Conservation (phyloP, 2,113 vertebrate species). For the Rousettus leschenaultii region DNA sequence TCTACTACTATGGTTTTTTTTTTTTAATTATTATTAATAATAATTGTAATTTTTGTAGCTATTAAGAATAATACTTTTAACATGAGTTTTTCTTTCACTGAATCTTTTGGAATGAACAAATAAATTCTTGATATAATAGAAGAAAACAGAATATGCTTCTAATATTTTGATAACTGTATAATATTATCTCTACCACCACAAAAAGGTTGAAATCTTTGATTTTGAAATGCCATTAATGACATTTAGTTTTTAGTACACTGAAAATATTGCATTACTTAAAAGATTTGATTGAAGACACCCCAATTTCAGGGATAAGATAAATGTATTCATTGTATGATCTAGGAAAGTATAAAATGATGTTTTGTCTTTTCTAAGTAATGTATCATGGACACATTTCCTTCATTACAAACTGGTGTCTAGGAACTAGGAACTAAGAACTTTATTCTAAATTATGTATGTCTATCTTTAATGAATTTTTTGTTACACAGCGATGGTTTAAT, state of each 20-base stretch:
- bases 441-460: background rate
- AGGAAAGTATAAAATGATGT: background rate
- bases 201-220: background rate
- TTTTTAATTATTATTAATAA: background rate
- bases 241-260: background rate
- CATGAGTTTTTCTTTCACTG: background rate
- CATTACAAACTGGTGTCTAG: background rate
- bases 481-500: slow-evolving; percentile 24
- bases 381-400: background rate
- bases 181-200: background rate
- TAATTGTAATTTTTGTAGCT: background rate
- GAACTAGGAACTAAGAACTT: background rate
- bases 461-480: background rate
- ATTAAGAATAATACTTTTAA: background rate
- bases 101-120: background rate
- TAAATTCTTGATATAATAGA: background rate
- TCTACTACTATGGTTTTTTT: background rate
- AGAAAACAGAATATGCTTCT: background rate
- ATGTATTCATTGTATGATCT: background rate
- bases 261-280: background rate
- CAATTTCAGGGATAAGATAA: background rate
- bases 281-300: background rate
- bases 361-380: slow-evolving; percentile 20
- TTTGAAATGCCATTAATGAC: background rate
- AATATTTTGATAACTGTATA: slow-evolving; percentile 1